A percentile compares a stretch with the other conserved stretches of the same genome.
These are phyloP conservation scores for Corydoras maculifer DNA, from an alignment of 2,113 vertebrate species.

Conservation along the genomic window DNA sequence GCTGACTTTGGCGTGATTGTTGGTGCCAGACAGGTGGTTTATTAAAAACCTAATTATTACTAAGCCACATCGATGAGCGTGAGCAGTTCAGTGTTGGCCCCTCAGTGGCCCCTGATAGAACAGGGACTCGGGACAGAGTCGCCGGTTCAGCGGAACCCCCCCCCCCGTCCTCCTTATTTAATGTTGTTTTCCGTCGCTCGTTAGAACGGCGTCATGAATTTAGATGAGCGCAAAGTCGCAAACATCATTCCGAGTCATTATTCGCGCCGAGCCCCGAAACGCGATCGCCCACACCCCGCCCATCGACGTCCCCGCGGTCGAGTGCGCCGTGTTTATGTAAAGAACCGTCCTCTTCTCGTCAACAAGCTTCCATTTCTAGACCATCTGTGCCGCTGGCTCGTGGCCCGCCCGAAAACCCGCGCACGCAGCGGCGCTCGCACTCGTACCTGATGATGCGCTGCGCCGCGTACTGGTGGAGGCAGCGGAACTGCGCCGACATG, in stretches of 20 bases:
- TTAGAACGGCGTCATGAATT: neutral
- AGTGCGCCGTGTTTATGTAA: neutral
- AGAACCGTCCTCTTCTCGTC: constrained; percentile 17
- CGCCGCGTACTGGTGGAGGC: constrained; percentile 93
- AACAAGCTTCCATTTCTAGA: constrained; percentile 20
- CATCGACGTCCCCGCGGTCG: too few relatives aligned
- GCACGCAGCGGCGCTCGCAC: neutral
- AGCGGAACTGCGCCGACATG: constrained; percentile 96
- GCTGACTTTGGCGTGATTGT: neutral
- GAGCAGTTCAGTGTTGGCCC: too few relatives aligned
- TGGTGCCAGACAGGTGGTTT: too few relatives aligned
- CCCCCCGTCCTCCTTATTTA: too few relatives aligned
- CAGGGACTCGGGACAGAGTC: too few relatives aligned
- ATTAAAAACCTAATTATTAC: too few relatives aligned
- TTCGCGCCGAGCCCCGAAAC: constrained; percentile 23
- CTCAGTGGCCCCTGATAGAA: too few relatives aligned
- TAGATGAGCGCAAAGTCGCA: constrained; percentile 14
- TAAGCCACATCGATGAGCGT: too few relatives aligned
- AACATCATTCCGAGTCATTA: constrained; percentile 35
- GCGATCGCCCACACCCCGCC: neutral
- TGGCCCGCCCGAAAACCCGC: neutral
- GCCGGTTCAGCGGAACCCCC: too few relatives aligned
- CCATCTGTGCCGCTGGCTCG: constrained; percentile 30
- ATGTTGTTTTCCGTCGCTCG: too few relatives aligned
- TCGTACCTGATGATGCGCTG: constrained; percentile 94